Evolutionary conservation across 1,140 invertebrate genomes (phyloP), one percentile per base, ranked within the genome.

Genomic region (Diploscapter pachys): DNA sequence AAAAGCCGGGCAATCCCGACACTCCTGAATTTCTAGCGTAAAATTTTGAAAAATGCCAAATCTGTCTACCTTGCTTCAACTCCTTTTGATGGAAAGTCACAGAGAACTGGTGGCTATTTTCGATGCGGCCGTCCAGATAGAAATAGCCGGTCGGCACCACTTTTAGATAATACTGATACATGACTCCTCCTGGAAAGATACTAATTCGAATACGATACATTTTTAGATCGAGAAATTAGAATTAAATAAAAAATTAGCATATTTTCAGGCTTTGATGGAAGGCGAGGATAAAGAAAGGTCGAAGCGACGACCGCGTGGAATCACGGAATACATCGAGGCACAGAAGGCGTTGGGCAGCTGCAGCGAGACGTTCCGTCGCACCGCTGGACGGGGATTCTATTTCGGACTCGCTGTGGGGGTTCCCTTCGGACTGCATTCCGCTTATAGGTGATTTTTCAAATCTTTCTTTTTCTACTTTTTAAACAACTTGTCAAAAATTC

Each of bases 111-210:
- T 85, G 79, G 61, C 66, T 78, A 13, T 78, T 75, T 50, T 78
- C 74, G 31, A 64, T 55, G 31, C 90, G 89, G 5, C 93, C 91
- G 65, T 89, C 87, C 76, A 70, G 56, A 54, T 91, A 91, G 6
- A 91, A 89, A 86, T 93, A 96, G 54, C 92, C 91, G 5, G 95
- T 96, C 53, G 96, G 95, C 13, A 99, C 94, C 79, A 98, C 93
- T 91, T 99, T 99, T 48, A 98, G 90, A 85, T 96, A 96, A 87
- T 98, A 95, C 81, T 96, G 92, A 85, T 93, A 97, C 93, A 96
- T 96, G 85, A 91, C 93, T 74, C 91, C 91, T 80, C 91, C 93
- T 94, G 86, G 81, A 86, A 85, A 57, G 50, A 53, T 54, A 11
- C 31, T 56, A 53, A 59, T 79, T 13, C n/a, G 31, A 31, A 31